Evolutionary conservation across 2,797 vertebrate species (phyloP).

Genomic region (Catamblyrhynchus diadema): DNA sequence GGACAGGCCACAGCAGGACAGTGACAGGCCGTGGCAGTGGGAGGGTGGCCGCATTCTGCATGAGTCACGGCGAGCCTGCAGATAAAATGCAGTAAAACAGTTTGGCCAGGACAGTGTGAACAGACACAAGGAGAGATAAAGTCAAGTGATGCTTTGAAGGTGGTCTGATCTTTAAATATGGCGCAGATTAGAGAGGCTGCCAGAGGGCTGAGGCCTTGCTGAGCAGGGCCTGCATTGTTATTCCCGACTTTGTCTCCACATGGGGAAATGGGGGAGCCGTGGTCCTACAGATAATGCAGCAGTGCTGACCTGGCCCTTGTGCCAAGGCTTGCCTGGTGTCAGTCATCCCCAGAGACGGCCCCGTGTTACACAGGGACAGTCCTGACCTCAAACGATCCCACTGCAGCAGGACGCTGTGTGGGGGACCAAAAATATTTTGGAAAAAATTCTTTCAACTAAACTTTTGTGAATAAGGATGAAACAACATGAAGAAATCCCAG

Average conservation of each 20-base stretch:
- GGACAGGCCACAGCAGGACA: not conserved
- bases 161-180: conserved; percentile 46
- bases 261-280: not conserved
- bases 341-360: not conserved
- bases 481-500: not conserved
- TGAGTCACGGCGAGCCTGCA: conserved; percentile 35
- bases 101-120: conserved; percentile 59
- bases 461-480: not conserved
- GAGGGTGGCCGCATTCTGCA: not conserved
- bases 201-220: not conserved
- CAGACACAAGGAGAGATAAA: conserved; percentile 52
- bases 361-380: not conserved
- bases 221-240: not conserved
- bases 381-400: not conserved
- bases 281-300: not conserved
- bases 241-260: not conserved
- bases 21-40: not conserved
- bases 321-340: not conserved
- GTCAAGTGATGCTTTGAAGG: conserved; percentile 62
- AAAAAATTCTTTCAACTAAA: not conserved
- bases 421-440: not conserved
- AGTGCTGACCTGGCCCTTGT: not conserved
- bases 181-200: conserved; percentile 3
- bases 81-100: conserved; percentile 42
- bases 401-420: not conserved